phyloP scores from a whole-genome alignment of 2,113 vertebrate genomes.

The Synodontis membranacea region DNA sequence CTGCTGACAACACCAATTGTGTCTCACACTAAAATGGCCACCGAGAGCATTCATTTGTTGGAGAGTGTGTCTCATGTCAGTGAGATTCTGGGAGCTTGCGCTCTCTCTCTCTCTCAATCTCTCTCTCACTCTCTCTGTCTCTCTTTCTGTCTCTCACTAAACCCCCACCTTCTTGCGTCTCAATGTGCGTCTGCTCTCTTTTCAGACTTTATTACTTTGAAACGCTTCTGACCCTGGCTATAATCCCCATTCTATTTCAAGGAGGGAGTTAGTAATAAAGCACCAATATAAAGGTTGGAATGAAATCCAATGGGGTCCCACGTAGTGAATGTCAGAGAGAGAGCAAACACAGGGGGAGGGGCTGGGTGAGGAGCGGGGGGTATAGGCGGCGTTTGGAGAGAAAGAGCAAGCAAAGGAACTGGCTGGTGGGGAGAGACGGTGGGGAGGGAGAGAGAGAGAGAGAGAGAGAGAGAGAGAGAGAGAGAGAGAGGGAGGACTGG shows the following conservation, averaged over 20 bases:
- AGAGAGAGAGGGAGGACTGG: conserved; percentile 59
- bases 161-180: conserved; percentile 14
- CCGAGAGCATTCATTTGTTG: conserved; percentile 49
- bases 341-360: conserved; percentile 48
- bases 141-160: not conserved
- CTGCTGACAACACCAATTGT: conserved; percentile 38
- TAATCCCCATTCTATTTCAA: conserved; percentile 57
- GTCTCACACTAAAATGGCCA: conserved; percentile 45
- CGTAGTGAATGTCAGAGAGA: conserved; percentile 76
- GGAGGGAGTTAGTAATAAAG: conserved; percentile 68
- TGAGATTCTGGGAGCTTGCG: conserved; percentile 55
- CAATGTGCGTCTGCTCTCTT: conserved; percentile 24
- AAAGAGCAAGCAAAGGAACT: conserved; percentile 58
- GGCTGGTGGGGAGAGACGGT: conserved; percentile 56
- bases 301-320: conserved; percentile 75
- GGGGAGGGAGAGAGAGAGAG: conserved; percentile 55
- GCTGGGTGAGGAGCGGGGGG: not conserved
- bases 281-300: conserved; percentile 75
- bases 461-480: conserved; percentile 53
- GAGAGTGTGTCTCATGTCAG: conserved; percentile 33
- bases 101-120: not conserved
- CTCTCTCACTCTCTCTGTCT: not conserved
- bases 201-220: conserved; percentile 64
- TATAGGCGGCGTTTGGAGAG: conserved; percentile 12
- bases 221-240: conserved; percentile 55